Evolutionary conservation across 2,888 invertebrate genomes (phyloP).

Genomic region (Drosophila dives): DNA sequence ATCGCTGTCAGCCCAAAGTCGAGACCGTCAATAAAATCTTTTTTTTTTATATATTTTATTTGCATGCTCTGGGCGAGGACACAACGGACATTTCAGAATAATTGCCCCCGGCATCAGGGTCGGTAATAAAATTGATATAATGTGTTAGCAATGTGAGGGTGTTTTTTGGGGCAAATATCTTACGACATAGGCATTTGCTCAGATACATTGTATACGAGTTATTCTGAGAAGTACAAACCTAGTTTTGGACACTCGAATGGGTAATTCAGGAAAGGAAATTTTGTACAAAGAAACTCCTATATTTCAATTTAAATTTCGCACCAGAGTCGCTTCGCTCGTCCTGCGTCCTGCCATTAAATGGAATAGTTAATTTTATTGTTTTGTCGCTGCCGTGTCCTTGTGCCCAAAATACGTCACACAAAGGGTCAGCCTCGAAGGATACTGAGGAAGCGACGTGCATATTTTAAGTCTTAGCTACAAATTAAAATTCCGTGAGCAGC

Average conservation of each 20-base stretch:
- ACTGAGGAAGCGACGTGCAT: slow-evolving; percentile 47
- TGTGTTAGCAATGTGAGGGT: slow-evolving; percentile 61
- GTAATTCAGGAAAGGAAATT: slow-evolving; percentile 16
- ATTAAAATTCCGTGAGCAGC: slow-evolving; percentile 75
- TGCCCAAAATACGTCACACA: slow-evolving; percentile 64
- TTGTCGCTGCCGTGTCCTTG: slow-evolving; percentile 45
- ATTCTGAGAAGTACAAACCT: slow-evolving; percentile 13
- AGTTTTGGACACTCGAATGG: slow-evolving; percentile 5
- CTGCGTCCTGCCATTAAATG: slow-evolving; percentile 71
- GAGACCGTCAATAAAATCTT: slow-evolving; percentile 72
- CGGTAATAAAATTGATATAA: slow-evolving; percentile 71
- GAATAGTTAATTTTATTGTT: slow-evolving; percentile 80
- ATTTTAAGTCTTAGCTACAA: slow-evolving; percentile 67
- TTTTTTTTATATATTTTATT: slow-evolving; percentile 66
- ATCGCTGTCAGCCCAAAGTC: slow-evolving; percentile 25
- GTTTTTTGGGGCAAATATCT: slow-evolving; percentile 1
- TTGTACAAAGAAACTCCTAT: slow-evolving; percentile 17
- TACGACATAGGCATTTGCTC: slow-evolving; percentile 2
- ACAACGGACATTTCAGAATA: slow-evolving; percentile 22
- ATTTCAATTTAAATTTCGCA: slow-evolving; percentile 18
- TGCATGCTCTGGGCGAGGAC: slow-evolving; percentile 63
- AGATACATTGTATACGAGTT: neutral
- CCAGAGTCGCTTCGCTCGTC: slow-evolving; percentile 39
- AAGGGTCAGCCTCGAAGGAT: slow-evolving; percentile 57
- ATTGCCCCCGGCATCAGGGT: slow-evolving; percentile 32